Evolutionary conservation across 2,113 vertebrate species (phyloP).

Genomic region (Panthera leo): DNA sequence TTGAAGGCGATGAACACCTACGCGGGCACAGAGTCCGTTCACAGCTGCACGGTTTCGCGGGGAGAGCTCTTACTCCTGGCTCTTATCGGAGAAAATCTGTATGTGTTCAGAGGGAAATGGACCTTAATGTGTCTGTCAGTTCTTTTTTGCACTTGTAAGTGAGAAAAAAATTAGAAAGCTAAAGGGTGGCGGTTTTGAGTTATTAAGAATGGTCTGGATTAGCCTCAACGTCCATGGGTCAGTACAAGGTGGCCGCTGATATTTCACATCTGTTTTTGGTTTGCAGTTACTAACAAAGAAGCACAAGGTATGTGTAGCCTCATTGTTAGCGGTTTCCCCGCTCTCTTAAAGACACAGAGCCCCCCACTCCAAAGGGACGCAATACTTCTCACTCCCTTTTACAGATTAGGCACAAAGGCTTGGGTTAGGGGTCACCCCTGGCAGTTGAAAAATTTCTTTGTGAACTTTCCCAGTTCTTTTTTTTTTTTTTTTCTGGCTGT

Average conservation of each 20-base stretch:
- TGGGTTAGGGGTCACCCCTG: constrained; percentile 77
- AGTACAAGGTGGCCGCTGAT: constrained; percentile 66
- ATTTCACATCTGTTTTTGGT: constrained; percentile 85
- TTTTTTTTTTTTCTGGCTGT: constrained; percentile 29
- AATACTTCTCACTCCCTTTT: constrained; percentile 78
- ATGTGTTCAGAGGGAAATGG: neutral
- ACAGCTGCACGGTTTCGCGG: rapidly evolving
- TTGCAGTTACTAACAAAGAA: constrained; percentile 76
- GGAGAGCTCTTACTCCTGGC: neutral
- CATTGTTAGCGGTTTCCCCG: constrained; percentile 54
- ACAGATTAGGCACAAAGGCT: constrained; percentile 77
- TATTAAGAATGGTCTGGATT: constrained; percentile 79
- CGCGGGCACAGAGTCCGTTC: rapidly evolving
- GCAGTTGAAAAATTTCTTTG: constrained; percentile 78
- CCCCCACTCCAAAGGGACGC: constrained; percentile 50
- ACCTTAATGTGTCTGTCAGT: constrained; percentile 1
- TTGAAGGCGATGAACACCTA: neutral
- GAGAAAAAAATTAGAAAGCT: constrained; percentile 56
- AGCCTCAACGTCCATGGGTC: constrained; percentile 79
- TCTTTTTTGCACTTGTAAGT: constrained; percentile 49
- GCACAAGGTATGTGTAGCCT: constrained; percentile 56
- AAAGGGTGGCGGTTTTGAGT: constrained; percentile 73
- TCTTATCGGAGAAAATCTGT: neutral
- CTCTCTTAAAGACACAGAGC: constrained; percentile 67
- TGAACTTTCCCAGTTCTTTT: constrained; percentile 66